Base-by-base conservation (phyloP, 2,888 invertebrate species). In the Brenthis daphne region DNA sequence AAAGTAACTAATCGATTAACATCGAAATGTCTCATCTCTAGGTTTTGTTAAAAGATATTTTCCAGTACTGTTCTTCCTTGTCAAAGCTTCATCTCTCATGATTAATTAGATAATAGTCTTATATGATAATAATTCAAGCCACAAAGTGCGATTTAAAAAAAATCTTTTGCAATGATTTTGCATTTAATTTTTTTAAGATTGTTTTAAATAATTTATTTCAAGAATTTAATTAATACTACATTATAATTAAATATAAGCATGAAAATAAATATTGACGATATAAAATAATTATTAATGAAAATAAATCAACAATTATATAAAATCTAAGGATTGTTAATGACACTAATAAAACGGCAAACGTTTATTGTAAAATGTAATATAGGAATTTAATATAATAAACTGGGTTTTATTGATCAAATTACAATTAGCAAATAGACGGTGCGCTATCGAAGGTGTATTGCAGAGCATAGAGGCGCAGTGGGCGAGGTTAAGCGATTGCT, bases 401-500 rank as follows among this genome's bases (percentile, higher is more conserved):
- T 54, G 16, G 37, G 14, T n/a, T 63, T 63, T 63, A 63, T 66
- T 65, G 71, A 66, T 65, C 58, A 65, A 66, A 56, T 57, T 50
- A 43, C 51, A 74, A 81, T 82, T 76, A 76, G 55, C 71, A 66
- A 71, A 66, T 66, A 66, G 68, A 76, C 76, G 76, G 77, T 75
- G 74, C 20, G 20, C 37, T 75, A 77, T 79, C 78, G 78, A 77
- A 76, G 77, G 77, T 75, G 77, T 77, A 80, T 77, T 76, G 75
- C 65, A 56, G 67, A 67, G 61, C 67, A 76, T 78, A 74, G 84
- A 78, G 84, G 86, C 85, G 85, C 87, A 87, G 87, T 91, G 91
- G 92, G 92, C 91, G 92, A 92, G 92, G 92, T 92, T 92, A 91
- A 92, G 90, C 90, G 91, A 90, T 91, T 92, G 92, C 90, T 90